Conservation (phyloP, 1,140 invertebrate genomes). For the Drosophila subobscura region DNA sequence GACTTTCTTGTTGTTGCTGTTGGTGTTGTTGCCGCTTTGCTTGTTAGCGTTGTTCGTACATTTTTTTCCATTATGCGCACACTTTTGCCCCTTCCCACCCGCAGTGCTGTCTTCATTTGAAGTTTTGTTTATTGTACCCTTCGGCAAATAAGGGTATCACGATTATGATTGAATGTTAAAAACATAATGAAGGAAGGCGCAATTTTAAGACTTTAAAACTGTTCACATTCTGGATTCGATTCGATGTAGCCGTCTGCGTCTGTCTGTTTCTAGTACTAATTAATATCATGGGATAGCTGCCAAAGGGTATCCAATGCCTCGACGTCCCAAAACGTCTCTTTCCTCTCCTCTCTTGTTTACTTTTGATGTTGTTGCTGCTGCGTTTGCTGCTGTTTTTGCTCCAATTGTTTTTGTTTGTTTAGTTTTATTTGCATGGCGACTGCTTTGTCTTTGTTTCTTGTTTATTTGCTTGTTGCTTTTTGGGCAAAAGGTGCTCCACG, state of each 20-base stretch:
- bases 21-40: background rate
- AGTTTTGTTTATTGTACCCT: background rate
- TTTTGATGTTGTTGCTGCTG: too few species aligned
- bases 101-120: background rate
- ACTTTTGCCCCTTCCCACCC: background rate
- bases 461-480: constrained; percentile 62
- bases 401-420: constrained; percentile 31
- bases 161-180: too few species aligned
- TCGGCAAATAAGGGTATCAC: background rate
- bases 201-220: too few species aligned
- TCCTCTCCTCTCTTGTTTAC: too few species aligned
- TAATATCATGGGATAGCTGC: too few species aligned
- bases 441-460: constrained; percentile 23
- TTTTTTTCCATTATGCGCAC: constrained; percentile 12
- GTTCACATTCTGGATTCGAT: too few species aligned
- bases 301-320: too few species aligned
- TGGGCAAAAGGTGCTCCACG: constrained; percentile 40
- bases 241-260: too few species aligned
- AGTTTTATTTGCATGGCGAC: constrained; percentile 41
- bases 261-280: too few species aligned
- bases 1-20: constrained; percentile 8
- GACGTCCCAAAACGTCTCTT: too few species aligned
- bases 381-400: background rate
- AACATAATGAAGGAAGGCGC: too few species aligned
- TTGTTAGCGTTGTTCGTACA: constrained; percentile 2